phyloP scores from a whole-genome alignment of 2,797 vertebrate species.

The Enteromius afrohamiltoni region DNA sequence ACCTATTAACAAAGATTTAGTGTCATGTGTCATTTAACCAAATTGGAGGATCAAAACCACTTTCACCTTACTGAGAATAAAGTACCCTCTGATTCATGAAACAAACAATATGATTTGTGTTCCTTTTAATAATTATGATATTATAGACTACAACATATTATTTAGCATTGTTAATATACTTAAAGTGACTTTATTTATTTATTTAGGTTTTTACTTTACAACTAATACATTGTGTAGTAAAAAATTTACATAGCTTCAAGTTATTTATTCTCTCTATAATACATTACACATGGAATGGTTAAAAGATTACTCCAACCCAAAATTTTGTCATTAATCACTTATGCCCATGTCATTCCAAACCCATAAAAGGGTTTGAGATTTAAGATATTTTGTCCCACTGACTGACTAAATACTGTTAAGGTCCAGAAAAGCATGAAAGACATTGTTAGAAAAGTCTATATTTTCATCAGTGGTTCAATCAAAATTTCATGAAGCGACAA shows the following conservation, averaged over 20 bases:
- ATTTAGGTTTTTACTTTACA: background rate
- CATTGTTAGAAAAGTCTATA: no score
- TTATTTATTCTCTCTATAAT: background rate
- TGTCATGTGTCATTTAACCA: background rate
- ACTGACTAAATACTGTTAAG: no score
- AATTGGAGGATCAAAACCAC: background rate
- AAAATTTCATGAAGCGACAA: no score
- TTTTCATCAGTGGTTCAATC: no score
- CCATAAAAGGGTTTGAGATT: no score
- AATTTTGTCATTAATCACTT: no score
- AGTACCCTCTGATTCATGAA: background rate
- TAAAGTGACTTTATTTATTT: background rate
- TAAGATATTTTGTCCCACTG: no score
- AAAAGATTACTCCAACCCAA: no score
- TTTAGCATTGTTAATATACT: background rate
- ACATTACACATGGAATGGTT: background rate
- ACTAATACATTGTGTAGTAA: no score
- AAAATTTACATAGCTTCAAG: background rate
- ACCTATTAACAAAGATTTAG: background rate
- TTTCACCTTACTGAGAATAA: background rate
- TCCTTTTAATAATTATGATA: background rate
- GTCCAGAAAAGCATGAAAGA: no score
- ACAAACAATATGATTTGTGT: background rate
- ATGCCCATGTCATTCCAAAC: no score
- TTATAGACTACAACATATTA: background rate